phyloP scores from a whole-genome alignment of 2,113 vertebrate species.

The Indicator maculatus region DNA sequence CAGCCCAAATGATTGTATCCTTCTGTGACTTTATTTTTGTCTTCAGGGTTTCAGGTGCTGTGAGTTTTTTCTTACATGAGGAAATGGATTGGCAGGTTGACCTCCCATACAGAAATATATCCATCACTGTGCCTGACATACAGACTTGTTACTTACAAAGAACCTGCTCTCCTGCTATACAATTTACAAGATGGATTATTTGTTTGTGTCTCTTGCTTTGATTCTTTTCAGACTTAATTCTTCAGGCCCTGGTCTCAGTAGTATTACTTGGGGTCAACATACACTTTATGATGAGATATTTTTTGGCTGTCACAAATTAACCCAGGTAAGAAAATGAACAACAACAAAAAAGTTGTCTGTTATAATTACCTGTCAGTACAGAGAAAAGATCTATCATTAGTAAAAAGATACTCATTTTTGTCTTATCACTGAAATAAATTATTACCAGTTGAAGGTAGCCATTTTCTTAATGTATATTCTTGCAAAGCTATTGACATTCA shows the following conservation, averaged over 20 bases:
- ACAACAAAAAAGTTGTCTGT: not conserved
- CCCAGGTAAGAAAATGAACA: not conserved
- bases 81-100: not conserved
- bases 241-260: not conserved
- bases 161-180: not conserved
- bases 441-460: not conserved
- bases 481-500: not conserved
- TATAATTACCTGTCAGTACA: not conserved
- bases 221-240: not conserved
- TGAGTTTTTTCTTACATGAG: not conserved
- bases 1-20: no score
- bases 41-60: not conserved
- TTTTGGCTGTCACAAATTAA: not conserved
- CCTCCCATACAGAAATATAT: not conserved
- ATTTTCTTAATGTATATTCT: not conserved
- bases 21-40: not conserved
- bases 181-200: not conserved
- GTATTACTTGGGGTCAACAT: not conserved
- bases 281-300: not conserved
- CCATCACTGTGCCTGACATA: not conserved
- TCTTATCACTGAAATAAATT: not conserved
- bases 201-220: not conserved
- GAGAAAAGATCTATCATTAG: not conserved
- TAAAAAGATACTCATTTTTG: not conserved
- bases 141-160: not conserved